Evolutionary conservation across 2,888 invertebrate genomes (phyloP), one percentile per base, ranked within the genome.

Genomic region (Leucophenga maculata): DNA sequence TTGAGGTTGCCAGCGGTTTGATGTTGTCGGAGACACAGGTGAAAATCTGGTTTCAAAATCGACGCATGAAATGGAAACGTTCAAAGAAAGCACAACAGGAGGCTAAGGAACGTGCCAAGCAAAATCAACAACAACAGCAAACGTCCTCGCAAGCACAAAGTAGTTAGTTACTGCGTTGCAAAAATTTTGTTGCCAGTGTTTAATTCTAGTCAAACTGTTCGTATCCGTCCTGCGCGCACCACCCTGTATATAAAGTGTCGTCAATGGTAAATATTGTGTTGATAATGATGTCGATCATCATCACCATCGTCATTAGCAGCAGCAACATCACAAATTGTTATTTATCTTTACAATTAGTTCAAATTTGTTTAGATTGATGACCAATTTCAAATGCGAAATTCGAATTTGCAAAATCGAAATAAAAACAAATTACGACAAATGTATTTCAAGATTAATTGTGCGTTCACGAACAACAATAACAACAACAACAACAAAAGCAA

Each of bases 11-110:
- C 57, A 99, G 98, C 70, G 96, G 96, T 68, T 90, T 99, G 71
- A 97, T 97, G 95, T 92, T 99, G 54, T 98, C 98, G 0, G 99
- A 99, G 90, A 99, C 99, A 6, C 92, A 97, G 95, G 97, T 97
- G 74, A 97, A 97, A 91, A 97, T 98, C 83, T 98, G 97, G 98
- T 99, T 99, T 89, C 98, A 99, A 92, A 98, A 98, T 88, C 92
- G 98, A 65, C 92, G 98, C 80, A 98, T 98, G 98, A 98, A 98
- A 88, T 98, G 98, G 97, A 99, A 99, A 88, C 91, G 99, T 13
- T 97, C 97, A 75, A 98, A 98, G 91, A 98, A 98, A 85, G 96
- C 97, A 0, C 96, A 96, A 86, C 95, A 95, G 77, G 96, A 96
- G 89, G 93, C 95, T 32, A 94, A 94, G 89, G 88, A 88, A 71